Evolutionary conservation across 2,113 vertebrate species (phyloP).

Genomic region (Vireo altiloquus): DNA sequence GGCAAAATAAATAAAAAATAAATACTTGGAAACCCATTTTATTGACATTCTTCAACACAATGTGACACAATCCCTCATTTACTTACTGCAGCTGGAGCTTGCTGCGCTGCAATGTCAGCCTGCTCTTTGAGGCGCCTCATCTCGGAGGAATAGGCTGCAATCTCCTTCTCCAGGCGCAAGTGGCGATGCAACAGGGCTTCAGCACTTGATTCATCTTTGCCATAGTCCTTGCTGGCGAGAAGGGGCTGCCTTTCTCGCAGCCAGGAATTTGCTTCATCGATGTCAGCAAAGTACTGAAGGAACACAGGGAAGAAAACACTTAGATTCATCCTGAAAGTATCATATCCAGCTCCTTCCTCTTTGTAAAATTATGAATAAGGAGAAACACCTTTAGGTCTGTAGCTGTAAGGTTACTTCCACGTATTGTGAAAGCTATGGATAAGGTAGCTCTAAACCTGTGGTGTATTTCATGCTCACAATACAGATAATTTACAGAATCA

Average conservation of each 20-base stretch:
- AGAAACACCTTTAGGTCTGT: background rate
- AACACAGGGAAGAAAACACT: background rate
- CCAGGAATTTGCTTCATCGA: slow-evolving; percentile 79
- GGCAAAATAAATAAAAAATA: background rate
- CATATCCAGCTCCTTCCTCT: background rate
- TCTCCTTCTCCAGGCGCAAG: slow-evolving; percentile 74
- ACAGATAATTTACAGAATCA: background rate
- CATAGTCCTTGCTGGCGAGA: slow-evolving; percentile 73
- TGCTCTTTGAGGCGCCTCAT: slow-evolving; percentile 76
- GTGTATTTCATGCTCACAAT: background rate
- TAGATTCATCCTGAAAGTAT: background rate
- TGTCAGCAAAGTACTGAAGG: slow-evolving; percentile 83
- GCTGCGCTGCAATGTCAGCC: slow-evolving; percentile 68
- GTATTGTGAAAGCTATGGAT: background rate
- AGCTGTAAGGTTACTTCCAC: background rate
- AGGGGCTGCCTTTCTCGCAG: slow-evolving; percentile 75
- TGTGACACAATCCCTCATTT: background rate
- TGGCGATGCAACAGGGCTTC: slow-evolving; percentile 78
- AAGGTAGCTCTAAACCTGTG: accelerated
- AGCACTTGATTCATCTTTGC: slow-evolving; percentile 75
- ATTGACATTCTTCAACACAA: background rate
- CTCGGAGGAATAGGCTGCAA: slow-evolving; percentile 75
- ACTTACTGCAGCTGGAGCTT: slow-evolving; percentile 73
- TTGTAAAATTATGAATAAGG: background rate
- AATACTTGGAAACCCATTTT: accelerated